Evolutionary conservation across 2,797 vertebrate species (phyloP).

Genomic region (Paramormyrops hopkinsi): DNA sequence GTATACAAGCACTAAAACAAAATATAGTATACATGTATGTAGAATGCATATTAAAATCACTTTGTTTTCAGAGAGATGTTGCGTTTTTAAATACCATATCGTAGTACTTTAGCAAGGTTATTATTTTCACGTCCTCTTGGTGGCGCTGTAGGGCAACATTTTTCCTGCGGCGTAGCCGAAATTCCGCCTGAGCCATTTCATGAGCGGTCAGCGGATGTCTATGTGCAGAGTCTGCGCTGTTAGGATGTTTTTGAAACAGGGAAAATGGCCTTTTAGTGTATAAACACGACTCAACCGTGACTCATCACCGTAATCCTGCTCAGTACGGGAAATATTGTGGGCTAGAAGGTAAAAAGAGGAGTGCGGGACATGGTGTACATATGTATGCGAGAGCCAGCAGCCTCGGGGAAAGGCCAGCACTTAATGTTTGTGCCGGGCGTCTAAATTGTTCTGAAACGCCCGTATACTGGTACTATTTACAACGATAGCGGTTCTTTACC

Average conservation of each 20-base stretch:
- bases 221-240: neutral
- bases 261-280: neutral
- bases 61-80: neutral
- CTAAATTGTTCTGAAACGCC: neutral
- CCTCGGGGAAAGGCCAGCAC: neutral
- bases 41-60: neutral
- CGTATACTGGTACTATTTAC: neutral
- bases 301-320: neutral
- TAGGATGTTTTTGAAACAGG: neutral
- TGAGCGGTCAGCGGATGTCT: neutral
- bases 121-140: neutral
- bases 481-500: neutral
- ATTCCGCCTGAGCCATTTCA: neutral
- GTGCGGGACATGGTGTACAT: neutral
- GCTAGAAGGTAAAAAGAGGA: neutral
- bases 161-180: neutral
- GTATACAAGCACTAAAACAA: neutral
- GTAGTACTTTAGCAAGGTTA: neutral
- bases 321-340: neutral
- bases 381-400: neutral
- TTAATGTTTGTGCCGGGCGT: neutral
- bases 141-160: neutral
- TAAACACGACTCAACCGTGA: neutral
- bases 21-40: neutral
- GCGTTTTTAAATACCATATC: neutral